Conservation (phyloP, 1,140 invertebrate genomes). For the Pseudomyrmex cubaensis region DNA sequence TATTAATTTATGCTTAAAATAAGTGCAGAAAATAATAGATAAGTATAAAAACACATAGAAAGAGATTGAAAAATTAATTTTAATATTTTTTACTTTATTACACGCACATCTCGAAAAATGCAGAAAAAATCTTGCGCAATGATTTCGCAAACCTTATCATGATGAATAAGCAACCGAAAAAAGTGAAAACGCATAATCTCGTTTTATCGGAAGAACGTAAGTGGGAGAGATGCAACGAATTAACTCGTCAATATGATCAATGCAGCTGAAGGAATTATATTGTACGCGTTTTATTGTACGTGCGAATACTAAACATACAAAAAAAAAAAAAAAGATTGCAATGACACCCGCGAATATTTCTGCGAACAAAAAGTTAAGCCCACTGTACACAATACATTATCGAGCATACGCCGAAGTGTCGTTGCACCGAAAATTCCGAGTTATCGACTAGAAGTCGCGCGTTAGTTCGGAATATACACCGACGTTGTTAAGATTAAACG, state of each 20-base stretch:
- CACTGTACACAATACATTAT: slow-evolving; percentile 16
- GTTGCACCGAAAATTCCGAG: slow-evolving; percentile 55
- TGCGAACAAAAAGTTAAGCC: slow-evolving; percentile 5
- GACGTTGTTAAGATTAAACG: slow-evolving; percentile 30
- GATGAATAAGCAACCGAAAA: slow-evolving; percentile 23
- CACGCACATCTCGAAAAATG: not conserved
- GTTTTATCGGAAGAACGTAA: not conserved
- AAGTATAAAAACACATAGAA: not conserved
- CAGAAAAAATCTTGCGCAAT: slow-evolving; percentile 7
- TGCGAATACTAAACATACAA: slow-evolving; percentile 7
- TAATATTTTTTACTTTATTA: not conserved
- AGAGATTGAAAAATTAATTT: not conserved
- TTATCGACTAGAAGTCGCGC: slow-evolving; percentile 53
- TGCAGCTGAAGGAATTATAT: slow-evolving; percentile 28
- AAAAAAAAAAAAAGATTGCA: not conserved
- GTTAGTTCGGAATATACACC: not conserved
- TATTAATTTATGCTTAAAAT: not conserved
- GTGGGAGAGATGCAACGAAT: slow-evolving; percentile 18
- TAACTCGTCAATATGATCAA: slow-evolving; percentile 54
- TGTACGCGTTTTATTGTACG: slow-evolving; percentile 1
- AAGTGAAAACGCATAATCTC: slow-evolving; percentile 58
- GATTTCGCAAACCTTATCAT: slow-evolving; percentile 31
- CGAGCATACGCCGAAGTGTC: slow-evolving; percentile 19
- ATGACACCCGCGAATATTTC: not conserved
- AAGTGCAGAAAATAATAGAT: not conserved